Percentiles rank a stretch among this genome's conserved stretches.
phyloP scores from a whole-genome alignment of 2,797 vertebrate species.

The Mus spretus region DNA sequence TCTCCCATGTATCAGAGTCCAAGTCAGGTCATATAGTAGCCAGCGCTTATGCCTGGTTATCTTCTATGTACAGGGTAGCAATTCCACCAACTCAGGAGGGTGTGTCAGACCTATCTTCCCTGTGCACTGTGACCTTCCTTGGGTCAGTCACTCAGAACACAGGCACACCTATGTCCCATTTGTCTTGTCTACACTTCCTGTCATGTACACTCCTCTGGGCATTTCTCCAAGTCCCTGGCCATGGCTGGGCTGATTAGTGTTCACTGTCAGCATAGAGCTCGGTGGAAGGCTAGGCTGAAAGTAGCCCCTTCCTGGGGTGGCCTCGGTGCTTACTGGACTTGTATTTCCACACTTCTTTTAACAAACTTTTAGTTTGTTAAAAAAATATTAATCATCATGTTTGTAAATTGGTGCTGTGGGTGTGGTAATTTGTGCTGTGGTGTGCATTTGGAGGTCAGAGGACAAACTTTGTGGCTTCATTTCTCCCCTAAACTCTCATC shows the following conservation, averaged over 20 bases:
- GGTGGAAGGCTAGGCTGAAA: no score
- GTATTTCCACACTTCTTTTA: not conserved
- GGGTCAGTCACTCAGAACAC: not conserved
- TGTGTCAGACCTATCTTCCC: not conserved
- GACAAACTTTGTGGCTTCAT: not conserved
- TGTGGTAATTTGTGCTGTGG: not conserved
- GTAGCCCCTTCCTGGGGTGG: not conserved
- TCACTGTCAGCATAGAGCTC: not conserved
- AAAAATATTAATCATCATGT: not conserved
- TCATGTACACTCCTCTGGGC: not conserved
- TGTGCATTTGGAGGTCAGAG: not conserved
- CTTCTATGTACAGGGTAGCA: not conserved
- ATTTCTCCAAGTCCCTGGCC: not conserved
- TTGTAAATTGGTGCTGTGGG: not conserved
- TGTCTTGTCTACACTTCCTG: not conserved
- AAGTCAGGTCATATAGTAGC: not conserved
- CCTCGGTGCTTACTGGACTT: not conserved
- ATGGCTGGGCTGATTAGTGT: no score
- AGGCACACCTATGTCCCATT: not conserved
- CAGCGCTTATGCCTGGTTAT: not conserved
- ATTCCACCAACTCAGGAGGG: not conserved
- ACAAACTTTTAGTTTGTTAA: not conserved
- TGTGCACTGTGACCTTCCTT: not conserved
- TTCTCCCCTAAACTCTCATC: not conserved
- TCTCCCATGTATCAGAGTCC: not conserved